Conservation (phyloP, 2,888 invertebrate species). For the Acleris emargana region DNA sequence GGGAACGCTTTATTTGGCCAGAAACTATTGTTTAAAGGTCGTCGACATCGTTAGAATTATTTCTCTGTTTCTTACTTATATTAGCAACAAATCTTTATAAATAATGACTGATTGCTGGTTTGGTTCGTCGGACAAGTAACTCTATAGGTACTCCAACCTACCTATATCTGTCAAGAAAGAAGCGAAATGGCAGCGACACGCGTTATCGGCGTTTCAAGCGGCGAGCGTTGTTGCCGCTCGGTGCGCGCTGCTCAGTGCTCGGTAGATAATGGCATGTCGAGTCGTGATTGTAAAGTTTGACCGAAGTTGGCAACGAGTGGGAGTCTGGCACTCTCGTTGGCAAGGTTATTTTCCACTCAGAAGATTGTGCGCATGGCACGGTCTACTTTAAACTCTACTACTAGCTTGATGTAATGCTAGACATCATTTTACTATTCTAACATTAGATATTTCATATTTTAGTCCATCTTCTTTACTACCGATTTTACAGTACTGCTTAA, state of each 20-base stretch:
- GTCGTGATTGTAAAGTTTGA: constrained; percentile 28
- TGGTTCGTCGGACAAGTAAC: no score
- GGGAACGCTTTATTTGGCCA: not conserved
- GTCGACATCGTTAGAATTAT: no score
- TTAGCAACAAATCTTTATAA: not conserved
- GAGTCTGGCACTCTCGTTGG: constrained; percentile 24
- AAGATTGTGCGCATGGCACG: constrained; percentile 12
- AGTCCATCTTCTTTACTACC: not conserved
- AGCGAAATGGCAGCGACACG: constrained; percentile 46
- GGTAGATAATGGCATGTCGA: constrained; percentile 31
- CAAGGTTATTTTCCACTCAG: constrained; percentile 2
- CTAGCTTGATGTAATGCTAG: constrained; percentile 10
- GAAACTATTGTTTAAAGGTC: not conserved
- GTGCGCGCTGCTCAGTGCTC: constrained; percentile 18
- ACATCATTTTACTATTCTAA: constrained; percentile 21
- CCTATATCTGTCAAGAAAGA: constrained; percentile 27
- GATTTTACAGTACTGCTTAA: not conserved
- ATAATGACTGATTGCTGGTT: not conserved
- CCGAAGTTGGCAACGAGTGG: constrained; percentile 29
- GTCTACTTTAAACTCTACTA: constrained; percentile 3
- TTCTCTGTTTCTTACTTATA: not conserved
- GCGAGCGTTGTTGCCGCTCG: constrained; percentile 28
- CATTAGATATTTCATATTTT: not conserved
- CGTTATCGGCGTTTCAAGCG: constrained; percentile 38
- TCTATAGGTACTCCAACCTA: not conserved